Evolutionary conservation across 2,888 invertebrate genomes (phyloP), one percentile per base, ranked within the genome.

Genomic region (Polylopha cassiicola): DNA sequence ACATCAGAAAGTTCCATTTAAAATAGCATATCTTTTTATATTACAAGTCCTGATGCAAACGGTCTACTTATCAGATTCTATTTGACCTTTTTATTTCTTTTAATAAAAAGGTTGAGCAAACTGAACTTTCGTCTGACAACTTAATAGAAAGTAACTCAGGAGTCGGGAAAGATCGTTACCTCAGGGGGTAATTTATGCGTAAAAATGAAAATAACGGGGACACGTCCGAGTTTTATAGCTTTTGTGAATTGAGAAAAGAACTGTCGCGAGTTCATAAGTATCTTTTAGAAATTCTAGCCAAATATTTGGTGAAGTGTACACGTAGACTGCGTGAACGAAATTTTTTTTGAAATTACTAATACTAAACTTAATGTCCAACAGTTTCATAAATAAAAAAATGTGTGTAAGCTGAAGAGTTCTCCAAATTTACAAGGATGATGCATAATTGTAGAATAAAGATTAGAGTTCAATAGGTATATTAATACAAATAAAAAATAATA

Each of bases 141-240:
- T 65, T 67, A 65, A 68, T 69, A 68, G 55, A 58, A 56, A 59
- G 61, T 53, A 53, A 58, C 57, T 55, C 53, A 46, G 44, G 61
- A 58, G 61, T 62, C 59, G 60, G 58, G 58, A 53, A 53, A 51
- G 58, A 53, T 55, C 46, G 48, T 65, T 28, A 30, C 37, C 39
- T 56, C 49, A 36, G 42, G 48, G 48, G 53, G 62, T 65, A 72
- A 71, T 73, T 68, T 72, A 73, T 73, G 63, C 59, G 51, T 47
- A 63, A 64, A 71, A 68, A 65, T 63, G 65, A 65, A 64, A 55
- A 55, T 57, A 51, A 50, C 53, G 47, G 51, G 48, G 54, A 64
- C 73, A 73, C 74, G 74, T 73, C 54, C 66, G 44, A 61, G 45
- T 73, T 73, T 73, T 74, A 75, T 73, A 65, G 65, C 55, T 58